Base-by-base conservation (phyloP, 2,113 vertebrate species). In the Megatriorchis doriae region DNA sequence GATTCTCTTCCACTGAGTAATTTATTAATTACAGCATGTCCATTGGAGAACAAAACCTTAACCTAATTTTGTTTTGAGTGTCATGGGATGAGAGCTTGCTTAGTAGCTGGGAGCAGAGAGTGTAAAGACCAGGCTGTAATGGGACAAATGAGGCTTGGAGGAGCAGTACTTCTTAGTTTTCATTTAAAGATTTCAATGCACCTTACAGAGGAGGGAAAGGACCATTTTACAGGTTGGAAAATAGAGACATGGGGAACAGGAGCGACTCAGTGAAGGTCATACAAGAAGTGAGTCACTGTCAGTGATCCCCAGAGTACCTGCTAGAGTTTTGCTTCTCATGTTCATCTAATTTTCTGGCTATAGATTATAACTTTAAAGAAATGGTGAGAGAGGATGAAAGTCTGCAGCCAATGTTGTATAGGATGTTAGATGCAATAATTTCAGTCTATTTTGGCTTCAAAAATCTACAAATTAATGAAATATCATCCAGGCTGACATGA, bases 11-110 rank as follows among this genome's bases (percentile, higher is more conserved):
- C 36, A 81, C 95, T 83, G 86, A 94, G 94, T 81, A 88, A 85
- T 93, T 96, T 74, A 93, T 96, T 94, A 97, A 97, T 97, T 94
- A 96, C 96, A 92, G 95, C 86, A 40, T 80, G 88, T 88, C 96
- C 86, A 29, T 68, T 72, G 96, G 78, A 95, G 91, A 88, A 59
- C 36, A 56, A 83, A 96, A 87, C 80, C 82, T 86, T 88, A 95
- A 72, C 72, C 90, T 90, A 4, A 27, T 90, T 72, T 43, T 23
- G 16, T 15, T 66, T 53, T 16, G 32, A 14, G 62, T 22, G 52
- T 42, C 43, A 7, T 6, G 48, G 31, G 10, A 17, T 7, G 47
- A 29, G 58, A 43, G 25, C 38, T 72, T 42, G 52, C 48, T 9
- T 16, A 6, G 34, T 11, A 43, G 31, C 66, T 45, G n/a, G 56